Evolutionary conservation across 2,113 vertebrate genomes (phyloP).

Genomic region (Nematolebias whitei): DNA sequence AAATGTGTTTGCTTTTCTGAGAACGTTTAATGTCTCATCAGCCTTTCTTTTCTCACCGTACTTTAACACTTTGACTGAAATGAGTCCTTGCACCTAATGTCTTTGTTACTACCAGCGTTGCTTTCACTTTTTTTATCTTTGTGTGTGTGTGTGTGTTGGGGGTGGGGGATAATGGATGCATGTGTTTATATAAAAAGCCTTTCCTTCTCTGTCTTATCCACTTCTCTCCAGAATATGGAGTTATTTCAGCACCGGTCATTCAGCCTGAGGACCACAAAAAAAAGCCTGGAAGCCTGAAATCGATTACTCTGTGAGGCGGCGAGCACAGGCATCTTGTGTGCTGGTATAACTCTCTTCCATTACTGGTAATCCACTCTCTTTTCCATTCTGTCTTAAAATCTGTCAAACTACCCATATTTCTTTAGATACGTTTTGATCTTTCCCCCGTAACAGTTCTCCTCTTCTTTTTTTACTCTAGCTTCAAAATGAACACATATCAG

Average conservation of each 20-base stretch:
- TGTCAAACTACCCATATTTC: constrained; percentile 38
- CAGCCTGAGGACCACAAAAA: constrained; percentile 38
- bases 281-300: constrained; percentile 44
- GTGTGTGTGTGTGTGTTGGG: background rate
- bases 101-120: background rate
- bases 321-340: constrained; percentile 43
- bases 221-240: constrained; percentile 29
- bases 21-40: background rate
- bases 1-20: too few species aligned
- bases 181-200: constrained; percentile 16
- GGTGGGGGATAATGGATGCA: background rate
- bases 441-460: background rate
- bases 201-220: constrained; percentile 5
- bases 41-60: background rate
- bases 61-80: constrained; percentile 16
- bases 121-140: background rate
- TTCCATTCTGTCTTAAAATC: constrained; percentile 25
- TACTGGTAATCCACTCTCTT: constrained; percentile 47
- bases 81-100: constrained; percentile 1
- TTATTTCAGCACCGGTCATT: constrained; percentile 44
- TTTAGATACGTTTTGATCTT: background rate
- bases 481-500: background rate
- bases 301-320: constrained; percentile 47
- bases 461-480: background rate
- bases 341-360: constrained; percentile 45